A percentile compares a stretch with the other conserved stretches of the same genome.
phyloP scores from a whole-genome alignment of 1,140 invertebrate species.

The Drosophila mauritiana region DNA sequence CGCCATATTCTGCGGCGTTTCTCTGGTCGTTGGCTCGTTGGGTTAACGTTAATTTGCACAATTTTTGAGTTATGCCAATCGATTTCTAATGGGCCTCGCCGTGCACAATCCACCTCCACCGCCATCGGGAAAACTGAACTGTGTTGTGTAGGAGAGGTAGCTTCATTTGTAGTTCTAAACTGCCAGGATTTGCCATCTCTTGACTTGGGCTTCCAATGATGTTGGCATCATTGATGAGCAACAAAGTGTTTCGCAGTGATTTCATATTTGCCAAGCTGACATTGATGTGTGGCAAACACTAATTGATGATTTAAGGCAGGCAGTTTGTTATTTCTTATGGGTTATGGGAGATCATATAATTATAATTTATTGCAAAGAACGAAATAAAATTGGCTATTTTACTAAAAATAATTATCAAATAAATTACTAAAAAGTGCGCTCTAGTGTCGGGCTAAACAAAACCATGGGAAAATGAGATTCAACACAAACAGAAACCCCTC shows the following conservation, averaged over 20 bases:
- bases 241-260: neutral
- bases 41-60: conserved; percentile 6
- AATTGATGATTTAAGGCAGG: neutral
- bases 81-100: conserved; percentile 5
- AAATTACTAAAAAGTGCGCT: no score
- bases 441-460: no score
- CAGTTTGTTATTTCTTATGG: no score
- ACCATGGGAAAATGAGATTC: no score
- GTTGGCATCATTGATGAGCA: neutral
- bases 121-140: neutral
- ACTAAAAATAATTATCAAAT: no score
- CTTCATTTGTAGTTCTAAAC: neutral
- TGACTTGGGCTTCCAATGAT: neutral
- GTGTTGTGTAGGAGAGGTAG: neutral
- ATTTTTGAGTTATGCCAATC: conserved; percentile 8
- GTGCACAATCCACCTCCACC: neutral
- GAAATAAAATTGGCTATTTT: no score
- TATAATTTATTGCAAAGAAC: no score
- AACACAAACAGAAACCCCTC: no score
- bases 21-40: neutral
- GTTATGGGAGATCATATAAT: neutral
- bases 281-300: neutral
- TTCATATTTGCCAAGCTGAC: neutral
- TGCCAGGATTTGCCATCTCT: neutral
- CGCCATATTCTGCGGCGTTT: neutral